phyloP scores from a whole-genome alignment of 2,113 vertebrate species.

The Strigops habroptila region DNA sequence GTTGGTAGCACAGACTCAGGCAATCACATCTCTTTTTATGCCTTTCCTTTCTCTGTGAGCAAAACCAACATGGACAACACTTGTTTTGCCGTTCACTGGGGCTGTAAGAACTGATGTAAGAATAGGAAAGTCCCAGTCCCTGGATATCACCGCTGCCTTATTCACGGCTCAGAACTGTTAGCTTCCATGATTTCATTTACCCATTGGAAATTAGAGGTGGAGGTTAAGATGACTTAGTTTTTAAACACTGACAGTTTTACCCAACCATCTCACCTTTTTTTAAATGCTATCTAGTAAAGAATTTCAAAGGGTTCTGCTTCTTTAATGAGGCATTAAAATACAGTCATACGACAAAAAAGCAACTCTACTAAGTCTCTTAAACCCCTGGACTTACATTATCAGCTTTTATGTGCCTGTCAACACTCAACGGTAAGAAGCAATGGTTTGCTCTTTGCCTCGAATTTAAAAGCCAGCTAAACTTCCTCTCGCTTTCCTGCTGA shows the following conservation, averaged over 20 bases:
- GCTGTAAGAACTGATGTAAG: not conserved
- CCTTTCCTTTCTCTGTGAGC: not conserved
- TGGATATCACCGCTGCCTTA: not conserved
- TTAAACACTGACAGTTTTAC: slow-evolving; percentile 50
- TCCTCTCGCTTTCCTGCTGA: slow-evolving; percentile 72
- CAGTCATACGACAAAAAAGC: slow-evolving; percentile 78
- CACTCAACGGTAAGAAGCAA: slow-evolving; percentile 73
- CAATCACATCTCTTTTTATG: not conserved
- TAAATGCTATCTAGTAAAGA: slow-evolving; percentile 58
- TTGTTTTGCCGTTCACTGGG: not conserved
- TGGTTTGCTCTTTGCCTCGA: slow-evolving; percentile 64
- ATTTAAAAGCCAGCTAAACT: slow-evolving; percentile 73
- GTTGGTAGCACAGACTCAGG: not conserved
- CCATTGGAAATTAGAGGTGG: slow-evolving; percentile 9
- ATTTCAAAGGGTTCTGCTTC: slow-evolving; percentile 65
- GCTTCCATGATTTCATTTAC: not conserved
- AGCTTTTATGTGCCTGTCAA: slow-evolving; percentile 90
- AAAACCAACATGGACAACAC: not conserved
- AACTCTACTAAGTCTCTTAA: slow-evolving; percentile 75
- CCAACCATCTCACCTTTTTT: slow-evolving; percentile 19
- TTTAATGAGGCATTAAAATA: slow-evolving; percentile 76
- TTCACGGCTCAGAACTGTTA: not conserved
- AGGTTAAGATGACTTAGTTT: not conserved
- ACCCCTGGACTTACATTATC: slow-evolving; percentile 83
- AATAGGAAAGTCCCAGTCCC: not conserved